Conservation (phyloP, 1,140 invertebrate genomes). For the Oryctes rhinoceros region DNA sequence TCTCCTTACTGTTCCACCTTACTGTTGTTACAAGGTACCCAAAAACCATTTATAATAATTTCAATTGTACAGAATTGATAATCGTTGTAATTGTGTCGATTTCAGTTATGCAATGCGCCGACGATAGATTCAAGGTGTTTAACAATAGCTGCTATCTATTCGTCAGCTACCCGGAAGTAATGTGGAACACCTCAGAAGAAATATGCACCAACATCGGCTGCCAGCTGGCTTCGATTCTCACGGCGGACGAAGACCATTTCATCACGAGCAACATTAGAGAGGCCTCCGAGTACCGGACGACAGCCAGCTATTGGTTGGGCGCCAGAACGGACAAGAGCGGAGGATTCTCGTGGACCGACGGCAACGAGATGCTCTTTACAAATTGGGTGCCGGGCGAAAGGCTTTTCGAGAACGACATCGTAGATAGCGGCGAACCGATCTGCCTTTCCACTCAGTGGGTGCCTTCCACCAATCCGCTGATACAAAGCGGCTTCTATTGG, state of each 20-base stretch:
- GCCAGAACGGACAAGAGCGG: constrained; percentile 60
- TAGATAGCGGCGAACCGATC: constrained; percentile 58
- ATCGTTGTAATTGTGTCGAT: constrained; percentile 3
- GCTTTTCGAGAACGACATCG: constrained; percentile 56
- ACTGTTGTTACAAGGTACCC: no score
- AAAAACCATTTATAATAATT: no score
- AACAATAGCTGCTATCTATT: constrained; percentile 76
- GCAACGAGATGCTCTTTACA: constrained; percentile 64
- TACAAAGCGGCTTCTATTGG: constrained; percentile 73
- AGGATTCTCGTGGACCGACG: constrained; percentile 67
- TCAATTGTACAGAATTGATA: no score
- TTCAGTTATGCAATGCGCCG: constrained; percentile 67
- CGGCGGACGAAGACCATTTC: constrained; percentile 71
- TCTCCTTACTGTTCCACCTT: no score
- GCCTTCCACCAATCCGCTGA: constrained; percentile 65
- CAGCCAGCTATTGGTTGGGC: constrained; percentile 74
- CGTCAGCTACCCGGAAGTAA: constrained; percentile 76
- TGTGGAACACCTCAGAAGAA: constrained; percentile 76
- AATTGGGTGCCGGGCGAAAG: constrained; percentile 67
- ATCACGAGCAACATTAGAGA: constrained; percentile 71
- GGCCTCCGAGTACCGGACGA: constrained; percentile 72
- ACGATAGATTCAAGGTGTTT: constrained; percentile 71
- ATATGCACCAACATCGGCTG: constrained; percentile 73
- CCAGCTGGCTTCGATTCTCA: constrained; percentile 68
- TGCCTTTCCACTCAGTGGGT: constrained; percentile 72